Conservation (phyloP, 2,888 invertebrate genomes). For the Mactromeris polynyma region DNA sequence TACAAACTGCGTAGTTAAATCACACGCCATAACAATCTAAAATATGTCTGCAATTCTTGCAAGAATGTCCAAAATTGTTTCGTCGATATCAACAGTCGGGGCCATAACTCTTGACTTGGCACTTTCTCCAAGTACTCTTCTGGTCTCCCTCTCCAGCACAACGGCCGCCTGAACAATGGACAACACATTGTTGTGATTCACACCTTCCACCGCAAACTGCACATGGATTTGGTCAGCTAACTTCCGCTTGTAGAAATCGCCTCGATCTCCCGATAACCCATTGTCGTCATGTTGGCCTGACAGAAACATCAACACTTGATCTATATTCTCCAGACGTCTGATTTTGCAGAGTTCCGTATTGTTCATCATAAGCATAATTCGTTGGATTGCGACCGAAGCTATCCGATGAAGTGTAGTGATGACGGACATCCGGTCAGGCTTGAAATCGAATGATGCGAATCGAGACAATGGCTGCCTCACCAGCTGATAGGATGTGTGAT, state of each 20-base stretch:
- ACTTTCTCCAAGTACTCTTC: constrained; percentile 68
- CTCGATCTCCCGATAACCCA: constrained; percentile 79
- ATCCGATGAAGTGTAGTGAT: constrained; percentile 76
- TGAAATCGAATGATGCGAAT: constrained; percentile 59
- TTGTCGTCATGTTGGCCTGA: constrained; percentile 81
- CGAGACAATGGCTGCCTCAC: constrained; percentile 60
- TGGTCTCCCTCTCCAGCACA: constrained; percentile 75
- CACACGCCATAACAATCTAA: constrained; percentile 28
- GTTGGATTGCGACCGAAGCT: constrained; percentile 78
- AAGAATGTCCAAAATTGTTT: constrained; percentile 78
- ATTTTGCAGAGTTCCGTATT: constrained; percentile 79
- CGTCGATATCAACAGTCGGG: constrained; percentile 77
- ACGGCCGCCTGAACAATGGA: constrained; percentile 78
- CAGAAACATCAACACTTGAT: constrained; percentile 77
- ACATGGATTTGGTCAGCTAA: constrained; percentile 82
- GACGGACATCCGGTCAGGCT: constrained; percentile 71
- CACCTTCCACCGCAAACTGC: constrained; percentile 78
- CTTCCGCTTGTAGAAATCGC: constrained; percentile 83
- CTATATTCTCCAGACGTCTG: constrained; percentile 75
- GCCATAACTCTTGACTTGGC: constrained; percentile 70
- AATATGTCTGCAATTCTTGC: constrained; percentile 80
- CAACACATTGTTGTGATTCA: constrained; percentile 79
- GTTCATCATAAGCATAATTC: constrained; percentile 82
- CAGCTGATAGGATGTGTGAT: constrained; percentile 65
- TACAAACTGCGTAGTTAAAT: not conserved